Evolutionary conservation across 2,797 vertebrate species (phyloP).

Genomic region (Cynopterus sphinx): DNA sequence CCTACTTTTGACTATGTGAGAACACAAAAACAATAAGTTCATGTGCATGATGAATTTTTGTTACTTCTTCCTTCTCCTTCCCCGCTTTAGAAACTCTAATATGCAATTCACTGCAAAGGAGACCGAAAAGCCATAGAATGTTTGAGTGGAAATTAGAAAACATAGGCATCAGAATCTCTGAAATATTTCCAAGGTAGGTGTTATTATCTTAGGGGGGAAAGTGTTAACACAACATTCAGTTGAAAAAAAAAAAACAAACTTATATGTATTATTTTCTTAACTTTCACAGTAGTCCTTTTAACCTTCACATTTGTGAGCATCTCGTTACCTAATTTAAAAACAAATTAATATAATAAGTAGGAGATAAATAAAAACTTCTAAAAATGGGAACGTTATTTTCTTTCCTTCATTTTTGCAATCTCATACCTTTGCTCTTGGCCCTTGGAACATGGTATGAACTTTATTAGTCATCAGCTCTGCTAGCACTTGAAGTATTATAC

Average conservation of each 20-base stretch:
- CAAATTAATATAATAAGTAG: background rate
- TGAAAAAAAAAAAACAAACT: background rate
- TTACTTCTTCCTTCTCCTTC: background rate
- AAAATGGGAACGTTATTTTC: background rate
- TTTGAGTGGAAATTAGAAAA: background rate
- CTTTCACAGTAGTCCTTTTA: background rate
- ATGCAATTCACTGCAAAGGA: background rate
- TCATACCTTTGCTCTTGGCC: background rate
- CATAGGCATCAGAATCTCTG: background rate
- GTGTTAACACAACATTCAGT: background rate
- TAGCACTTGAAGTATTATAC: rapidly evolving
- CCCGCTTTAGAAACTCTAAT: background rate
- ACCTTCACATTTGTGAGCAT: background rate
- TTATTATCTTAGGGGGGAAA: background rate
- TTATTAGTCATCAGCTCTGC: background rate
- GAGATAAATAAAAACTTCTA: background rate
- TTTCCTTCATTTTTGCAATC: background rate
- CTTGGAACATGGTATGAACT: background rate
- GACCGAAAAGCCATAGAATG: background rate
- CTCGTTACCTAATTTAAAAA: background rate
- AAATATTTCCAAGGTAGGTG: background rate
- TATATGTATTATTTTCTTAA: background rate
- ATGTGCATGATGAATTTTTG: background rate
- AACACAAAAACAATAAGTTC: background rate
- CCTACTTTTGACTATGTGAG: background rate